phyloP scores from a whole-genome alignment of 2,797 vertebrate species.

The Dipus sagitta region DNA sequence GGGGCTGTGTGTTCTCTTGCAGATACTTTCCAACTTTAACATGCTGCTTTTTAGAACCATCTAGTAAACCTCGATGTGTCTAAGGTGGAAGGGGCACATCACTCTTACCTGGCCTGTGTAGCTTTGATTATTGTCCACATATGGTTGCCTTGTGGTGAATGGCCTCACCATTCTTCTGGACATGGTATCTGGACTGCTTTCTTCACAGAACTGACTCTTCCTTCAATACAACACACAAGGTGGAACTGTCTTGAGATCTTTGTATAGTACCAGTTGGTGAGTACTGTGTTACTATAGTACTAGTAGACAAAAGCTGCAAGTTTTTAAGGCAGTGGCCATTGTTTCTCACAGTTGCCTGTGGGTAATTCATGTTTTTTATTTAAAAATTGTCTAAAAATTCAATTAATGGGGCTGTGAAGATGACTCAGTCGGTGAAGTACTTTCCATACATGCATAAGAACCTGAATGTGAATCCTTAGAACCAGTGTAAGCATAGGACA shows the following conservation, averaged over 20 bases:
- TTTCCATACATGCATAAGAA: too few relatives aligned
- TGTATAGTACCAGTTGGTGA: too few relatives aligned
- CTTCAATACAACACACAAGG: fast-evolving
- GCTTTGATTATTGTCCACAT: not conserved
- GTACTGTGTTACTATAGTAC: too few relatives aligned
- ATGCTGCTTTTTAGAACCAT: not conserved
- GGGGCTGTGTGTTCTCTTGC: not conserved
- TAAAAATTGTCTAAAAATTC: not conserved
- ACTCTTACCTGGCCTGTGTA: fast-evolving
- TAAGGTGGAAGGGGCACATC: too few relatives aligned
- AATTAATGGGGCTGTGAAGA: too few relatives aligned
- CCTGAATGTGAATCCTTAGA: too few relatives aligned
- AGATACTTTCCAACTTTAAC: not conserved
- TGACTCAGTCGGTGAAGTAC: too few relatives aligned
- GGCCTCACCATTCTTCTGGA: not conserved
- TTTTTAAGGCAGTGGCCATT: not conserved
- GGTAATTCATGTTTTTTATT: not conserved
- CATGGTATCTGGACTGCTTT: fast-evolving
- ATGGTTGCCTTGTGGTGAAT: not conserved
- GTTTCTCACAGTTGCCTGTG: not conserved
- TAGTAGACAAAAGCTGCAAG: not conserved
- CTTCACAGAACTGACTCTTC: too few relatives aligned
- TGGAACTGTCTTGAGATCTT: not conserved
- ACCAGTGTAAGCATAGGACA: too few relatives aligned
- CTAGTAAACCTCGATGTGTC: not conserved